phyloP scores from a whole-genome alignment of 2,888 invertebrate genomes.

The Aspidiotus rigidus region DNA sequence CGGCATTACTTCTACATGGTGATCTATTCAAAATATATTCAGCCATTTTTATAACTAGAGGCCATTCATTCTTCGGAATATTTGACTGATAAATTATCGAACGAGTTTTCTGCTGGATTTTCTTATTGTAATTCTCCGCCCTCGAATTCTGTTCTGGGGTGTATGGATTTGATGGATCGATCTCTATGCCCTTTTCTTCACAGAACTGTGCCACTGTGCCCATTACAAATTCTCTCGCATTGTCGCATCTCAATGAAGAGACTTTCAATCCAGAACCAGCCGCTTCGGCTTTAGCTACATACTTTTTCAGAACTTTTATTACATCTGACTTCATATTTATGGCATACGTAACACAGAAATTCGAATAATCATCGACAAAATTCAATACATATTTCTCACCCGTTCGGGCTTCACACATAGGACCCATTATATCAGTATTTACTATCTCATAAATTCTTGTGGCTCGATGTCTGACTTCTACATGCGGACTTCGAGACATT shows the following conservation, averaged over 20 bases:
- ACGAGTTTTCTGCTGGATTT: not conserved
- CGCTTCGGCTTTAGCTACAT: not conserved
- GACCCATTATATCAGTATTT: not conserved
- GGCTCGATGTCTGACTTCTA: not conserved
- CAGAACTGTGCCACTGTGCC: slow-evolving; percentile 37
- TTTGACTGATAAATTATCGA: not conserved
- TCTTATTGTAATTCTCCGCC: slow-evolving; percentile 31
- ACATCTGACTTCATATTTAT: not conserved
- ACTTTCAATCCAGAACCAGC: not conserved
- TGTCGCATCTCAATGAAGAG: not conserved
- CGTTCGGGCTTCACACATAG: not conserved
- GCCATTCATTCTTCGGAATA: not conserved
- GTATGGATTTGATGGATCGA: slow-evolving; percentile 28
- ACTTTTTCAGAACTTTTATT: not conserved
- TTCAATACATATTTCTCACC: slow-evolving; percentile 4
- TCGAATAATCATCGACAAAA: slow-evolving; percentile 3
- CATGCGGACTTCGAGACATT: not conserved
- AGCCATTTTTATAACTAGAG: not conserved
- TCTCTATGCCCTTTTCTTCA: slow-evolving; percentile 24
- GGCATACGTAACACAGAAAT: not conserved
- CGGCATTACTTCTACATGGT: not conserved
- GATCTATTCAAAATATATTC: slow-evolving; percentile 9
- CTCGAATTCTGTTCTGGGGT: slow-evolving; percentile 31
- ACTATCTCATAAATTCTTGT: not conserved
- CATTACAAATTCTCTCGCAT: not conserved